Conservation (phyloP, 2,797 vertebrate species). For the Sebastes minor region DNA sequence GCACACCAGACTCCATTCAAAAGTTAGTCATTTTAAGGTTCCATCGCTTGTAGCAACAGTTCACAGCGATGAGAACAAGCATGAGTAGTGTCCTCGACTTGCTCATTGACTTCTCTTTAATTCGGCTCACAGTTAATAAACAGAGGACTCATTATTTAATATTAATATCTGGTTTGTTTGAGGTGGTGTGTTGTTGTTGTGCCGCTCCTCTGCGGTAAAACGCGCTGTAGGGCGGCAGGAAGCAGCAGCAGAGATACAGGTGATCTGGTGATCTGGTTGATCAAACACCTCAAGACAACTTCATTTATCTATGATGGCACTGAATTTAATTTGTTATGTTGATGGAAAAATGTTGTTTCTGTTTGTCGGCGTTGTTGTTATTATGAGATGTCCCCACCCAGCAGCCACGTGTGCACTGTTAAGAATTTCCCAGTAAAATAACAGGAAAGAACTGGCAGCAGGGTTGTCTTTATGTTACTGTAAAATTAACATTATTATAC, state of each 20-base stretch:
- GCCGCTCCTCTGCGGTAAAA: not conserved
- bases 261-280: not conserved
- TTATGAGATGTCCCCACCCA: not conserved
- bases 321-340: not conserved
- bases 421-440: too few species aligned
- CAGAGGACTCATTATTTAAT: not conserved
- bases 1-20: not conserved
- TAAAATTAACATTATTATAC: too few species aligned
- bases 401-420: not conserved
- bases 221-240: not conserved
- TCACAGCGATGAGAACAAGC: not conserved
- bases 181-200: not conserved
- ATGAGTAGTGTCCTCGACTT: accelerated
- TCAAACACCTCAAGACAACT: not conserved
- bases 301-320: not conserved
- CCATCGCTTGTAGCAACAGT: accelerated
- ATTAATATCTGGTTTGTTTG: too few species aligned
- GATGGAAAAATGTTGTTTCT: not conserved
- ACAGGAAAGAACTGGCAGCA: too few species aligned
- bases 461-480: too few species aligned
- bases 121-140: not conserved
- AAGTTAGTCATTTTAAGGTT: not conserved
- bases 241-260: not conserved
- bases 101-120: not conserved
- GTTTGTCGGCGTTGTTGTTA: not conserved